Evolutionary conservation across 2,888 invertebrate genomes (phyloP).

Genomic region (Beris morrisii): DNA sequence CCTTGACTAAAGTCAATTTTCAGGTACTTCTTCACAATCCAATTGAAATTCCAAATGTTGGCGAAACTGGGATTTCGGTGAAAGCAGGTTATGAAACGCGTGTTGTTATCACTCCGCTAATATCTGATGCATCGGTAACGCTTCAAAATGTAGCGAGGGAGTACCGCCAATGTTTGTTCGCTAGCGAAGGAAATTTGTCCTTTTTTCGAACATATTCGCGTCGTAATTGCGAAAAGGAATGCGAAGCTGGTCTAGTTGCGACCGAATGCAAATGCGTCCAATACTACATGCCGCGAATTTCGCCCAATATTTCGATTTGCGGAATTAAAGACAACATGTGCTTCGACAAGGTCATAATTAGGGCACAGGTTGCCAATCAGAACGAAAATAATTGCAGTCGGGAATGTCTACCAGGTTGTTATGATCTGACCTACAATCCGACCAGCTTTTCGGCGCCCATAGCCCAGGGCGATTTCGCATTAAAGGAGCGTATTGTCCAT

Average conservation of each 20-base stretch:
- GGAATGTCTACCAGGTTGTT: conserved; percentile 71
- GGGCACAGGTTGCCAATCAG: conserved; percentile 17
- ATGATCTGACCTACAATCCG: conserved; percentile 68
- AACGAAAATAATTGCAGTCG: conserved; percentile 42
- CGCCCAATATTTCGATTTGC: conserved; percentile 67
- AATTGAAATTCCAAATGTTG: conserved; percentile 77
- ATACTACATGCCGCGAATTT: conserved; percentile 60
- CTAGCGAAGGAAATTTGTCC: conserved; percentile 66
- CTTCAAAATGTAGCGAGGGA: conserved; percentile 43
- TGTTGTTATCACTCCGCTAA: conserved; percentile 69
- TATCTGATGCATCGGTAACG: conserved; percentile 47
- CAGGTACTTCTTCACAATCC: conserved; percentile 79
- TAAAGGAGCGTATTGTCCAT: conserved; percentile 5
- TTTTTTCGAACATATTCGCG: conserved; percentile 73
- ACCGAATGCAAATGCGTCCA: conserved; percentile 48
- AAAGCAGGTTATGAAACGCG: conserved; percentile 73
- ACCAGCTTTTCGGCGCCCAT: conserved; percentile 63
- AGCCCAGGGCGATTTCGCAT: conserved; percentile 48
- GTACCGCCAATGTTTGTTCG: conserved; percentile 69
- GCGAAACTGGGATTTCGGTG: conserved; percentile 72
- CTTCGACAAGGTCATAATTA: conserved; percentile 38
- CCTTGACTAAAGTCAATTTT: conserved; percentile 5
- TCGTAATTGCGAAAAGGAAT: conserved; percentile 77
- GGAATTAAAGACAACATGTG: conserved; percentile 69
- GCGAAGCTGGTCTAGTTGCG: conserved; percentile 69